Conservation (phyloP, 2,113 vertebrate genomes). For the Clarias gariepinus region DNA sequence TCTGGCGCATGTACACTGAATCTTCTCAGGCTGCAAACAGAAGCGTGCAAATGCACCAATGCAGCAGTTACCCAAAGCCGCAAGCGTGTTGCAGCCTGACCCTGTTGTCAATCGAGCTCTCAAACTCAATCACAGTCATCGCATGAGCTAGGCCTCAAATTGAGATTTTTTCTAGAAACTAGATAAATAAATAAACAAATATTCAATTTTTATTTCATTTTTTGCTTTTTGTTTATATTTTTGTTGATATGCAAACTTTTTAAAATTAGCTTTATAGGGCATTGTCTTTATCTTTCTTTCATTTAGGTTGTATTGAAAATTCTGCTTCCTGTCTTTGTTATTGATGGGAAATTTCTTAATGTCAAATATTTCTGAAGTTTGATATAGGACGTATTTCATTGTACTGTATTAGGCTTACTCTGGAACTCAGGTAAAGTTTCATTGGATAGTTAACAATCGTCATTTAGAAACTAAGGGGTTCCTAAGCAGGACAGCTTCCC, state of each 20-base stretch:
- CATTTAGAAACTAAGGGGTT: background rate
- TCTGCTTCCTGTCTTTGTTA: background rate
- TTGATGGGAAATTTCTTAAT: background rate
- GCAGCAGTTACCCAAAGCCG: background rate
- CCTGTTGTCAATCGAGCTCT: background rate
- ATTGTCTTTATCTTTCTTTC: background rate
- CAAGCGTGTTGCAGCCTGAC: background rate
- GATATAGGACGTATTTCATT: background rate
- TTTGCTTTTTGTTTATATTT: background rate
- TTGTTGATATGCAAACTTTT: background rate
- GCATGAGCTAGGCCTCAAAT: background rate
- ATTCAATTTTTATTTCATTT: background rate
- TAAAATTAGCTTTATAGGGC: background rate
- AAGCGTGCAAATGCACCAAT: conserved; percentile 41
- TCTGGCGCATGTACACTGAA: background rate
- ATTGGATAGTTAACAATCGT: background rate
- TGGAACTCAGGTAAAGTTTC: too few species aligned
- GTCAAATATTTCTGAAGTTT: background rate
- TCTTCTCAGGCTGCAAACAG: background rate
- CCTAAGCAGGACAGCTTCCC: background rate
- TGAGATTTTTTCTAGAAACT: background rate
- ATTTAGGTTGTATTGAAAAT: background rate
- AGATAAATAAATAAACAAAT: background rate
- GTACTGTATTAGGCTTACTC: background rate
- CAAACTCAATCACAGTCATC: background rate